phyloP scores from a whole-genome alignment of 2,113 vertebrate species.

The Gobio gobio region DNA sequence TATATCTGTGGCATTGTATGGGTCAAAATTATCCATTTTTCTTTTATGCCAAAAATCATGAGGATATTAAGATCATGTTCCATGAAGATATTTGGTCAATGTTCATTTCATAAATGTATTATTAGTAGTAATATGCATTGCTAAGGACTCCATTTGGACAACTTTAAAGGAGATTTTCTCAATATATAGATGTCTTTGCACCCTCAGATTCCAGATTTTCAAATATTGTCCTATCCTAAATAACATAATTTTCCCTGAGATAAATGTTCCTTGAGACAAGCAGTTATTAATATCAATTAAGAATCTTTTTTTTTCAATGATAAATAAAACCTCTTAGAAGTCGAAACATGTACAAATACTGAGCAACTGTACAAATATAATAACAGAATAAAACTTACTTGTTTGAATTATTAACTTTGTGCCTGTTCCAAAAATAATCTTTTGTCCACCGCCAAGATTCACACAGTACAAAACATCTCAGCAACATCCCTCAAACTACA shows the following conservation, averaged over 20 bases:
- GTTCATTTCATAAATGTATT: no score
- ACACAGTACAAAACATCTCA: constrained; percentile 29
- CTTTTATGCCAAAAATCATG: no score
- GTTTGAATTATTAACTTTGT: constrained; percentile 35
- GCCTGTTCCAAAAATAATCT: constrained; percentile 43
- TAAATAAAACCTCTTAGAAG: not conserved
- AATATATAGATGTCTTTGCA: no score
- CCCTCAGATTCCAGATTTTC: no score
- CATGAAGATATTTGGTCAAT: no score
- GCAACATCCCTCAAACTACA: constrained; percentile 25
- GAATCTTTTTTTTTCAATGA: not conserved
- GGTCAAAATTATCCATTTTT: no score
- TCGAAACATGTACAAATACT: not conserved
- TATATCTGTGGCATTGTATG: no score
- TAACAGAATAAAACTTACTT: constrained; percentile 19
- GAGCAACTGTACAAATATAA: not conserved
- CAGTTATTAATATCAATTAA: not conserved
- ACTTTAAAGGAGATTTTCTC: no score
- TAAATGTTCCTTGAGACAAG: not conserved
- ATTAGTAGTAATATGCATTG: no score
- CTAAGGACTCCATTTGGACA: no score
- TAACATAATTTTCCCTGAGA: not conserved
- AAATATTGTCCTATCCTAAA: no score
- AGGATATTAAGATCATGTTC: no score
- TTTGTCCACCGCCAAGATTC: constrained; percentile 30